Evolutionary conservation across 2,888 invertebrate genomes (phyloP).

Genomic region (Incurvaria masculella): DNA sequence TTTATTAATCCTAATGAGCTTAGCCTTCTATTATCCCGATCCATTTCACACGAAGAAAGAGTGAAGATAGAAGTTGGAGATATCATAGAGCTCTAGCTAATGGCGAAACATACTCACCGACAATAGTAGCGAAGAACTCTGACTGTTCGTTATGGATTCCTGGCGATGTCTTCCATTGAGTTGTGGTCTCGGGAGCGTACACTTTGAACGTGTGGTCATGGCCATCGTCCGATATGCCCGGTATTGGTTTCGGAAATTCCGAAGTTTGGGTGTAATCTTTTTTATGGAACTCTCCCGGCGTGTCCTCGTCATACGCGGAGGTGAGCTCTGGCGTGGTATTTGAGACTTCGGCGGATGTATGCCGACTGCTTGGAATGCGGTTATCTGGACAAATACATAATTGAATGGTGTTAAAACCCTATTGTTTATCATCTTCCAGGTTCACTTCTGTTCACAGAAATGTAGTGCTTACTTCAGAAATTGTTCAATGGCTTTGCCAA

Average conservation of each 20-base stretch:
- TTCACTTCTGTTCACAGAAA: too few relatives aligned
- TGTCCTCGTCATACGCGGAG: constrained; percentile 39
- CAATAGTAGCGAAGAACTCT: constrained; percentile 48
- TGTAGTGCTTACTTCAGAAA: too few relatives aligned
- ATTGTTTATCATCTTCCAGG: too few relatives aligned
- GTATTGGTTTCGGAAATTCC: constrained; percentile 26
- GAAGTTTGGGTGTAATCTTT: constrained; percentile 33
- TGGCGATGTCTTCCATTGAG: constrained; percentile 47
- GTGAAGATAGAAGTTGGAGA: too few relatives aligned
- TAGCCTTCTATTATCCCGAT: too few relatives aligned
- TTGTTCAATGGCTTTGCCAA: too few relatives aligned
- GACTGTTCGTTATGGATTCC: constrained; percentile 30
- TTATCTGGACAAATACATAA: too few relatives aligned
- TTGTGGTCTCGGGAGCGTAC: constrained; percentile 40
- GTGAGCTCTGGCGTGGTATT: constrained; percentile 51
- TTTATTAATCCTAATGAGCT: too few relatives aligned
- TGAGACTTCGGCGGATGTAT: constrained; percentile 32
- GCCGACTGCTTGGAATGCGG: constrained; percentile 20
- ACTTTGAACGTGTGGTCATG: constrained; percentile 25
- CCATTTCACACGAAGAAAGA: too few relatives aligned
- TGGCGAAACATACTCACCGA: constrained; percentile 43
- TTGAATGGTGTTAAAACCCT: too few relatives aligned
- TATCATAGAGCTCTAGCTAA: too few relatives aligned
- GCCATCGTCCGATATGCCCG: not conserved
- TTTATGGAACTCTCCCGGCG: constrained; percentile 25